Conservation (phyloP, 2,888 invertebrate species). For the Helicoverpa assulta region DNA sequence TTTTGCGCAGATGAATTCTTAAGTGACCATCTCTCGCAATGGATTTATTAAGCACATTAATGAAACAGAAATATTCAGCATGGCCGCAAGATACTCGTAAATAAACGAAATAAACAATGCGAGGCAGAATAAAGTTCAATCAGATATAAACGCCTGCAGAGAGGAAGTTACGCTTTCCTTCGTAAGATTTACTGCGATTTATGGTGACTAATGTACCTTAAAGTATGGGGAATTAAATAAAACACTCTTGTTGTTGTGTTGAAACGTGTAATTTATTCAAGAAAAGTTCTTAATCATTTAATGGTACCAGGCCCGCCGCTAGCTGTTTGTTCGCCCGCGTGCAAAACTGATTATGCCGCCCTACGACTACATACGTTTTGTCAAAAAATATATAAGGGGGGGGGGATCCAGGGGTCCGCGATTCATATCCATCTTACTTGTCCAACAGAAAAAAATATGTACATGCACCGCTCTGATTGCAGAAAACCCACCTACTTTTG, state of each 20-base stretch:
- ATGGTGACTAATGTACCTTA: conserved; percentile 9
- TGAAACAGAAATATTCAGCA: conserved; percentile 1
- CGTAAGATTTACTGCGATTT: conserved; percentile 18
- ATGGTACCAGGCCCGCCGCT: no score
- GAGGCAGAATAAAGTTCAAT: conserved; percentile 20
- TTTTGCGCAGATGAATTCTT: background rate
- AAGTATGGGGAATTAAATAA: background rate
- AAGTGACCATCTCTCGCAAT: background rate
- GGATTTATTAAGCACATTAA: background rate
- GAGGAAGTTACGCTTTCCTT: conserved; percentile 8
- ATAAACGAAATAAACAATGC: conserved; percentile 28
- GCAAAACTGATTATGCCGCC: no score
- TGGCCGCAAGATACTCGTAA: conserved; percentile 8
- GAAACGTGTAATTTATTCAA: background rate
- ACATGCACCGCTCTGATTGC: no score
- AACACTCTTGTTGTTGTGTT: background rate
- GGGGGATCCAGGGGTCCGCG: no score
- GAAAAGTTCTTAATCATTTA: background rate
- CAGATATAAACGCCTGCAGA: background rate
- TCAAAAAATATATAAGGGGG: no score
- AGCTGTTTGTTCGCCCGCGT: no score
- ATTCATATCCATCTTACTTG: no score
- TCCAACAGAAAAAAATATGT: no score
- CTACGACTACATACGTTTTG: no score
- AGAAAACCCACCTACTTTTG: no score